A percentile compares a stretch with the other conserved stretches of the same genome.
Evolutionary conservation across 92 coral and sea anemone genomes (phyloP).

Genomic region (Phenganax stokvisi): DNA sequence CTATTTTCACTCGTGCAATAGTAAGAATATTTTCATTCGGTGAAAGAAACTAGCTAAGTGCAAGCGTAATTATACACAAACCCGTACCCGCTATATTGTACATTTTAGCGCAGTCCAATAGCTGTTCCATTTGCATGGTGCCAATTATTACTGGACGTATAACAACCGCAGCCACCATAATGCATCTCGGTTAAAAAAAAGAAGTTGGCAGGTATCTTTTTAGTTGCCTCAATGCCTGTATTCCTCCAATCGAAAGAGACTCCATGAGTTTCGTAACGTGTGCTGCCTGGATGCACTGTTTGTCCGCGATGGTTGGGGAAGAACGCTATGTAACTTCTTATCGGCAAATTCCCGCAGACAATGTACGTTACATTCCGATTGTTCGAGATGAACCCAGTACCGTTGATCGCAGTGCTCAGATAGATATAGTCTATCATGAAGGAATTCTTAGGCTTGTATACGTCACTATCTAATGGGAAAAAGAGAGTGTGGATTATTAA

Average conservation of each 20-base stretch:
- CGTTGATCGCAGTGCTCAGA: background rate
- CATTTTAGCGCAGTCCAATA: conserved; percentile 50
- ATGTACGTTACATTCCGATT: background rate
- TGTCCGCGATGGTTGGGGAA: conserved; percentile 49
- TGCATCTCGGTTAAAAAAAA: conserved; percentile 66
- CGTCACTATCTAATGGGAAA: background rate
- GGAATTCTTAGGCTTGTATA: background rate
- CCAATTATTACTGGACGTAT: conserved; percentile 68
- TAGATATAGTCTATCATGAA: background rate
- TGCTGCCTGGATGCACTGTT: conserved; percentile 12
- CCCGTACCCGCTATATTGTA: no score
- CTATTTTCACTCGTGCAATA: no score
- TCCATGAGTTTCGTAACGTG: conserved; percentile 33
- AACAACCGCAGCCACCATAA: conserved; percentile 68
- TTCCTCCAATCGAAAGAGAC: conserved; percentile 56
- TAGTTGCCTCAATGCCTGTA: conserved; percentile 37
- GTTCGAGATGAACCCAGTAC: background rate
- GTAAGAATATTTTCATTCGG: no score
- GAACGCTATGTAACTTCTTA: conserved; percentile 51
- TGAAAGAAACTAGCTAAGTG: no score
- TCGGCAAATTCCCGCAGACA: background rate
- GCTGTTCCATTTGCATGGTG: conserved; percentile 50
- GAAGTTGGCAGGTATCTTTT: conserved; percentile 49
- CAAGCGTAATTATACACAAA: no score
- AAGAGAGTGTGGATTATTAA: background rate